Evolutionary conservation across 2,797 vertebrate species (phyloP).

Genomic region (Psittacula echo): DNA sequence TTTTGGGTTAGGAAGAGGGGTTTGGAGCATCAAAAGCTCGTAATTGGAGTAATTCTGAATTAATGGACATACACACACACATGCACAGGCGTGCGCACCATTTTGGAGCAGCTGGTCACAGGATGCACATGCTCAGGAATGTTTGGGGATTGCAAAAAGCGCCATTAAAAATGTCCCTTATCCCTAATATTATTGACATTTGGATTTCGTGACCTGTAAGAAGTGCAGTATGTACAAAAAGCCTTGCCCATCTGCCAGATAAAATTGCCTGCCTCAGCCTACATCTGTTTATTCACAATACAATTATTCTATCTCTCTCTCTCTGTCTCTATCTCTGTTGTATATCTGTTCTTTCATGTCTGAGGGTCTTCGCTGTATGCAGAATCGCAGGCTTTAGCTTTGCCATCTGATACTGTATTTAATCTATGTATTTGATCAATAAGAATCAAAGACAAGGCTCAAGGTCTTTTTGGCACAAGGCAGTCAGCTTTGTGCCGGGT

Average conservation of each 20-base stretch:
- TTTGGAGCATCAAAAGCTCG: slow-evolving; percentile 92
- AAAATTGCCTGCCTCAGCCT: slow-evolving; percentile 20
- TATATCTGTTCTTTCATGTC: slow-evolving; percentile 60
- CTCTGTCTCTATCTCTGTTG: slow-evolving; percentile 31
- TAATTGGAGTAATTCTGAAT: slow-evolving; percentile 99
- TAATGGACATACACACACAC: slow-evolving; percentile 88
- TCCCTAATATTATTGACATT: slow-evolving; percentile 1
- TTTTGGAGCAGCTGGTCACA: slow-evolving; percentile 87
- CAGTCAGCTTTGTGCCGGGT: slow-evolving; percentile 23
- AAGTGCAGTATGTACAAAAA: slow-evolving; percentile 30
- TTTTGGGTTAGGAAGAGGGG: slow-evolving; percentile 87
- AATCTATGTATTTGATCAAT: slow-evolving; percentile 73
- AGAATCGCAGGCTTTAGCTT: slow-evolving; percentile 60
- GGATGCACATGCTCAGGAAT: slow-evolving; percentile 85
- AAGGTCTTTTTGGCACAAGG: slow-evolving; percentile 71
- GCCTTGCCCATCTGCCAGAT: slow-evolving; percentile 1
- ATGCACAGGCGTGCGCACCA: neutral
- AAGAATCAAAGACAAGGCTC: slow-evolving; percentile 73
- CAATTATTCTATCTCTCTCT: slow-evolving; percentile 9
- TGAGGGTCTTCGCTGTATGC: neutral
- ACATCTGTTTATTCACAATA: slow-evolving; percentile 47
- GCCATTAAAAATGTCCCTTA: slow-evolving; percentile 39
- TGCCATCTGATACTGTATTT: slow-evolving; percentile 70
- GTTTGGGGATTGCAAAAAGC: slow-evolving; percentile 75
- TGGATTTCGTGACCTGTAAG: slow-evolving; percentile 60